Evolutionary conservation across 2,113 vertebrate species (phyloP), one percentile per base, ranked within the genome.

Genomic region (Ciconia maguari): DNA sequence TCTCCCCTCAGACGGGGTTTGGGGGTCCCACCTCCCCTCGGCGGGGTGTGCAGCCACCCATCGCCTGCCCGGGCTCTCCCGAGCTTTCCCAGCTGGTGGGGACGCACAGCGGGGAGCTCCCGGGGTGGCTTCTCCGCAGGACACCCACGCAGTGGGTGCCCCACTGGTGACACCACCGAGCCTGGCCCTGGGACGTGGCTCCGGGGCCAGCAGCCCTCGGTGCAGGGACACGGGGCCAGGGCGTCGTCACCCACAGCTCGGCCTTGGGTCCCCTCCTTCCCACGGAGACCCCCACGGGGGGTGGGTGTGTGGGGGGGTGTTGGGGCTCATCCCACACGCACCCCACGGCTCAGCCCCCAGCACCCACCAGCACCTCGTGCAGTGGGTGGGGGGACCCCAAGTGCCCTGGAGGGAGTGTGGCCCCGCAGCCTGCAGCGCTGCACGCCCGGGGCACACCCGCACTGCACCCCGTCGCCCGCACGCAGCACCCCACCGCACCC

Each of bases 21-120:
- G 8, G 48, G 49, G 48, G 24, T 21, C 18, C 49, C 8, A 0
- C 29, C 7, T 38, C 19, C 57, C 41, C 27, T 55, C 6, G 3
- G 26, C 2, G 6, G 17, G 13, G 19, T 3, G 7, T 14, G 25
- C 78, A 44, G 49, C 36, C 3, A 2, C 38, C 3, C 2, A 38
- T 52, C 2, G 3, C n/a, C 18, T 6, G 27, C 48, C 10, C 2
- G 13, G 46, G 32, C 32, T 88, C 52, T 58, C 46, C 87, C 1
- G 4, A 75, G 36, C 61, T 34, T 64, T 34, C 38, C 61, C 52
- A 19, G 13, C 77, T 16, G n/a, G 49, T 0, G 8, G 66, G 76
- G 57, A 49, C 8, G 13, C 25, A 19, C 24, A 29, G 57, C 1
- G 12, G 22, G 55, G 34, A 32, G 18, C 13, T 52, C 38, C 55